Base-by-base conservation (phyloP, 2,888 invertebrate genomes). In the Ophion obscuratus region DNA sequence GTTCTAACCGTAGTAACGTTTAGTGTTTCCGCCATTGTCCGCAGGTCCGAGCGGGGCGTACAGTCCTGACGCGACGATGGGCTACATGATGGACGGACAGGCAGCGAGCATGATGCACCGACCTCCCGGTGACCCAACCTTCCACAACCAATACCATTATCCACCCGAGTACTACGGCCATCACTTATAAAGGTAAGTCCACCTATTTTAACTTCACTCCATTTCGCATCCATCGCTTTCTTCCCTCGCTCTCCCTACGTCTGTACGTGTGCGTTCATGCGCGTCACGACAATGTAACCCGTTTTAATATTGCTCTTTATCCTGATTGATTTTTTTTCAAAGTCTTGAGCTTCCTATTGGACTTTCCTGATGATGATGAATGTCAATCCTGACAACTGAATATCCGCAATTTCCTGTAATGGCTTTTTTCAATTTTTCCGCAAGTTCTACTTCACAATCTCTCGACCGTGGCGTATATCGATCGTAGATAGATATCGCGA, bases 21-120 rank as follows among this genome's bases (percentile, higher is more conserved):
- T 96, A 97, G 98, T 98, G 95, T 98, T 98, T 95, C 97, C 97
- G 94, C 98, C 98, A 92, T 93, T 94, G 93, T 97, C 98, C 95
- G 98, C 98, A 95, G 98, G 98, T 95, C 98, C 98, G 92, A 98
- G 98, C 95, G 98, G 98, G 92, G 97, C 97, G 90, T 99, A 99
- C 96, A 98, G 98, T 95, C 99, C 99, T 91, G 99, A 99, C 95
- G 98, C 98, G 93, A 96, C 97, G 94, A 98, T 98, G 96, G 98
- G 98, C 95, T 98, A 98, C 95, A 99, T 99, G 97, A 98, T 99
- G 98, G 99, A 99, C 95, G 98, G 98, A 92, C 98, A 98, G 95
- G 96, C 96, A 93, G 98, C 98, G 95, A 93, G 92, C 89, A 98
- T 98, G 98, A 98, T 98, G 97, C 98, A 98, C 96, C 97, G 98